Conservation (phyloP, 2,797 vertebrate genomes). For the Oceanodroma leucorhoa region DNA sequence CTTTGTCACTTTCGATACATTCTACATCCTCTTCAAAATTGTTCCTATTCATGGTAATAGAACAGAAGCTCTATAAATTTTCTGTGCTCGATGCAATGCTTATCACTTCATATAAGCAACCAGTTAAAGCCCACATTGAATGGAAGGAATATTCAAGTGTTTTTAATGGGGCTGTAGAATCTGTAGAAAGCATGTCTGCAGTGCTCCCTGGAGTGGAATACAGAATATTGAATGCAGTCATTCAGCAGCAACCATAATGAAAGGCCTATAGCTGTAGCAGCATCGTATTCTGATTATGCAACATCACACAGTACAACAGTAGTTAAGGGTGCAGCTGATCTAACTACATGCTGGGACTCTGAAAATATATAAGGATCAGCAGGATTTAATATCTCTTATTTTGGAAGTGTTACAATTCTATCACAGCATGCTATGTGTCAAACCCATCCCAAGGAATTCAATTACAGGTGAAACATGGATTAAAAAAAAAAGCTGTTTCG, state of each 20-base stretch:
- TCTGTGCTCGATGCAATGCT: neutral
- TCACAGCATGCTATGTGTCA: neutral
- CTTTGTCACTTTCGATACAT: neutral
- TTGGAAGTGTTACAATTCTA: neutral
- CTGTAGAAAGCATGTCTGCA: neutral
- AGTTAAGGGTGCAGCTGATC: slow-evolving; percentile 28
- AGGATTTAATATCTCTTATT: neutral
- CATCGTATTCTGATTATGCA: slow-evolving; percentile 21
- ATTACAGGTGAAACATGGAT: neutral
- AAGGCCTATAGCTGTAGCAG: neutral
- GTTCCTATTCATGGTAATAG: neutral
- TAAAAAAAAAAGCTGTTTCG: neutral
- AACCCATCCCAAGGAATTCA: neutral
- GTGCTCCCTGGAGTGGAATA: neutral
- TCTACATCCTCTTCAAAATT: neutral
- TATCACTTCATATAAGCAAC: neutral
- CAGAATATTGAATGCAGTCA: slow-evolving; percentile 11
- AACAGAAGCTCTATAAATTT: neutral
- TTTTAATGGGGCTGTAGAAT: neutral
- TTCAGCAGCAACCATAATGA: neutral
- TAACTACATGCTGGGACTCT: neutral
- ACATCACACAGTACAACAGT: neutral
- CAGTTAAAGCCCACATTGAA: neutral
- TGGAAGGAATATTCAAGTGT: neutral
- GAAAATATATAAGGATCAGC: neutral